These are phyloP conservation scores for Augiades crinisus DNA, from an alignment of 2,888 invertebrate species.

Conservation along the genomic window DNA sequence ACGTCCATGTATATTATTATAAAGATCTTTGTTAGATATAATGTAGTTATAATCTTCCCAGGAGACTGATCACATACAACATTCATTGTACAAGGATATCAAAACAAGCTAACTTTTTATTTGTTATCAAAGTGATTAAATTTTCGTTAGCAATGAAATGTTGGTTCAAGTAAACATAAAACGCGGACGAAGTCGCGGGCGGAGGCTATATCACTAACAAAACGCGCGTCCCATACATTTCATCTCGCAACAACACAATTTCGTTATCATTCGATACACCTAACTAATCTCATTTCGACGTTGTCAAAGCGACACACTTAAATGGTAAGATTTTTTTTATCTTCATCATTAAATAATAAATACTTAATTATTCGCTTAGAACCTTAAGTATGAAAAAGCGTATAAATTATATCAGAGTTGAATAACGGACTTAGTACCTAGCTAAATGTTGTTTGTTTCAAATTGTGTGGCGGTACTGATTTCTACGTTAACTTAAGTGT, in stretches of 20 bases:
- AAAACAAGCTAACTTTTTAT: too few species aligned
- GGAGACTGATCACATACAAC: too few species aligned
- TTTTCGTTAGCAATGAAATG: too few species aligned
- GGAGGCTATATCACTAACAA: not conserved
- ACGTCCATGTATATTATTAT: too few species aligned
- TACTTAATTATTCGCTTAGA: constrained; percentile 72
- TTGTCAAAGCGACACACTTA: constrained; percentile 48
- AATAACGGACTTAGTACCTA: constrained; percentile 59
- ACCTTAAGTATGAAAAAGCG: constrained; percentile 75
- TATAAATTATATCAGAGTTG: constrained; percentile 52
- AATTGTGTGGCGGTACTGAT: constrained; percentile 26
- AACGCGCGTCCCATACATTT: constrained; percentile 16
- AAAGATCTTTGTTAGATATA: too few species aligned
- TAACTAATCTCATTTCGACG: constrained; percentile 69
- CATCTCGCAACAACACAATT: constrained; percentile 7
- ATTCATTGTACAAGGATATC: too few species aligned
- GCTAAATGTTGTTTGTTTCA: constrained; percentile 40
- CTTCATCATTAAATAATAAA: constrained; percentile 59
- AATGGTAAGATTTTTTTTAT: constrained; percentile 34
- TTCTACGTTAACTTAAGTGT: too few species aligned
- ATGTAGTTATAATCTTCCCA: too few species aligned
- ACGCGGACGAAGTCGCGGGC: not conserved
- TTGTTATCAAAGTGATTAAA: too few species aligned
- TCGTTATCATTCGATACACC: constrained; percentile 36
- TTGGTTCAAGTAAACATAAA: not conserved